Evolutionary conservation across 2,113 vertebrate genomes (phyloP), one percentile per base, ranked within the genome.

Genomic region (Zingel zingel): DNA sequence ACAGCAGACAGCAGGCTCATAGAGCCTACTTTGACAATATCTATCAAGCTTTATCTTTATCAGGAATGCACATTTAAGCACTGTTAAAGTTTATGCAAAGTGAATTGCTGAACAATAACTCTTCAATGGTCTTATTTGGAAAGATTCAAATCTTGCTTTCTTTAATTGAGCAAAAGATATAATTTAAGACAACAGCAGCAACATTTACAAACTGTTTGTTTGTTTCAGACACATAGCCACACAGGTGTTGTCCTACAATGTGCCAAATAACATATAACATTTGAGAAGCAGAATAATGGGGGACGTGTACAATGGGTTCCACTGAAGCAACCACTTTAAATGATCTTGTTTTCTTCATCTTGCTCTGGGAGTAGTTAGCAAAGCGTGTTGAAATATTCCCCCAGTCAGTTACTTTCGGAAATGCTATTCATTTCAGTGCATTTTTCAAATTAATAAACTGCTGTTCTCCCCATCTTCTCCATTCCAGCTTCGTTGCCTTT

Each of bases 401-500:
- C 19, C 3, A n/a, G 0, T 77, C 62, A 63, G 54, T 81, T n/a
- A 48, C 62, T 66, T 18, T 23, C 27, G 57, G 30, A 65, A 82
- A 70, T 51, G 8, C n/a, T 62, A 10, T 81, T 84, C 0, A 82
- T 80, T 82, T 67, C 43, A 8, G 36, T 48, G n/a, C 23, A 64
- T 50, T 61, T 81, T 82, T 83, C n/a, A 65, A 78, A 72, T 75
- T 18, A 62, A 81, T 70, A 73, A 61, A 72, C 54, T 69, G 30
- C 33, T 77, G 8, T 43, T 63, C 67, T 25, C 47, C 47, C 27
- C 65, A 67, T 79, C 71, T 48, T 27, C 76, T 74, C 77, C 30
- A 81, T 81, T 56, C 33, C 61, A 61, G 53, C 54, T 77, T 70
- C 13, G 4, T 36, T 74, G 47, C 68, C 43, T 57, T 61, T 19